Evolutionary conservation across 2,888 invertebrate genomes (phyloP), one percentile per base, ranked within the genome.

Genomic region (Tipula unca): DNA sequence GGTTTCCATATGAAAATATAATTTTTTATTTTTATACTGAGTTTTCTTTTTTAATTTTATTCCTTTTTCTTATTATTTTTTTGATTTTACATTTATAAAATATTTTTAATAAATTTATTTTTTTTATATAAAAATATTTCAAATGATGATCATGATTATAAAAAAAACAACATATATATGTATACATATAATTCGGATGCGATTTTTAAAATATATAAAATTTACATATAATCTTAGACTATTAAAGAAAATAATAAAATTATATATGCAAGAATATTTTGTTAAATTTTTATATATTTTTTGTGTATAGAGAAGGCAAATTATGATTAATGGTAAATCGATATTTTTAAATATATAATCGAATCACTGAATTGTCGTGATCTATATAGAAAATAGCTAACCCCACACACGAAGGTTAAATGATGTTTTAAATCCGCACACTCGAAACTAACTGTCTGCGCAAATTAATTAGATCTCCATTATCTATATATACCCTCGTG

Each of bases 41-140:
- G 69, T 69, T 69, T 69, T 69, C 69, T 69, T 25, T 69, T 69
- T 25, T 69, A 20, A 69, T 20, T 69, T 69, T 69, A 69, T 69
- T 69, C 69, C 69, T 69, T 69, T 48, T 69, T 69, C 48, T 48
- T 48, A 39, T 39, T 39, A 39, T 39, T 54, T 13, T 54, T 69
- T 69, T 69, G 69, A 69, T 69, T 69, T 69, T 69, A 25, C 25
- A 69, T 69, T 69, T 69, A 69, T 69, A 69, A 69, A 69, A 84
- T 84, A 35, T 35, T 84, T 84, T 84, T 84, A 35, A 84, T 84
- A 84, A 35, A 29, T 17, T 35, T 84, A 13, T 32, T 84, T 84
- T 8, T 84, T 84, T 35, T 29, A 29, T 29, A 82, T 29, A 29
- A 82, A 82, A 82, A 82, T 82, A 29, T 82, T 32, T 35, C 17